These are phyloP conservation scores for Okapia johnstoni DNA, from an alignment of 2,113 vertebrate species.

Conservation along the genomic window DNA sequence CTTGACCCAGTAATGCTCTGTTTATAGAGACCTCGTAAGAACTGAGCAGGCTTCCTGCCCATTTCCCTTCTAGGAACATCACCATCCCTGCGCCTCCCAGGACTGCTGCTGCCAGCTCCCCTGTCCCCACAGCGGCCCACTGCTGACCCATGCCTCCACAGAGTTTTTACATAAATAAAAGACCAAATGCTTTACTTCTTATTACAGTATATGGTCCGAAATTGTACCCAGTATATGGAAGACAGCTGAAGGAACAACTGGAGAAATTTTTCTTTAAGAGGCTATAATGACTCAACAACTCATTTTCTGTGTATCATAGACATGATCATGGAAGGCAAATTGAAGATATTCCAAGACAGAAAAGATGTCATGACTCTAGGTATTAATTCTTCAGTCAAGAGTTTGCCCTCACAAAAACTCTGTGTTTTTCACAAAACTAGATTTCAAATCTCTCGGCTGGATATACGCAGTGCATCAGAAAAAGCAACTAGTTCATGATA, in stretches of 20 bases:
- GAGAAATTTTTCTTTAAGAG: not conserved
- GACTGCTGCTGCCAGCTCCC: not conserved
- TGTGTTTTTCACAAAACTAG: not conserved
- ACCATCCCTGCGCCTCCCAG: not conserved
- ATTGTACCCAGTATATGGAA: not conserved
- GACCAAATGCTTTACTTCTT: not conserved
- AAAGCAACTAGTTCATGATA: not conserved
- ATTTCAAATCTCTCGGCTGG: not conserved
- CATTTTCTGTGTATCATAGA: not conserved
- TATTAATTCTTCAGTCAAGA: slow-evolving; percentile 6
- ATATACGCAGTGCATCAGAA: not conserved
- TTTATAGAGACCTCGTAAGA: not conserved
- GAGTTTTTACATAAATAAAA: slow-evolving; percentile 8
- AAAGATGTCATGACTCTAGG: not conserved
- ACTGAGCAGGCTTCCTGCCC: not conserved
- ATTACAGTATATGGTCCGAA: not conserved
- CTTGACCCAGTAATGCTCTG: not conserved
- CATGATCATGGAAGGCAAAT: not conserved
- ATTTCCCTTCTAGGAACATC: not conserved
- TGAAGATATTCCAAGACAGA: not conserved
- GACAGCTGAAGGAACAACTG: not conserved
- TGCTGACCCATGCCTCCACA: not conserved
- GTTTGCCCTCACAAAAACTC: not conserved
- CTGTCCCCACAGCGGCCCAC: not conserved
- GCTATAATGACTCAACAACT: not conserved